Evolutionary conservation across 1,140 invertebrate genomes (phyloP).

Genomic region (Solen grandis): DNA sequence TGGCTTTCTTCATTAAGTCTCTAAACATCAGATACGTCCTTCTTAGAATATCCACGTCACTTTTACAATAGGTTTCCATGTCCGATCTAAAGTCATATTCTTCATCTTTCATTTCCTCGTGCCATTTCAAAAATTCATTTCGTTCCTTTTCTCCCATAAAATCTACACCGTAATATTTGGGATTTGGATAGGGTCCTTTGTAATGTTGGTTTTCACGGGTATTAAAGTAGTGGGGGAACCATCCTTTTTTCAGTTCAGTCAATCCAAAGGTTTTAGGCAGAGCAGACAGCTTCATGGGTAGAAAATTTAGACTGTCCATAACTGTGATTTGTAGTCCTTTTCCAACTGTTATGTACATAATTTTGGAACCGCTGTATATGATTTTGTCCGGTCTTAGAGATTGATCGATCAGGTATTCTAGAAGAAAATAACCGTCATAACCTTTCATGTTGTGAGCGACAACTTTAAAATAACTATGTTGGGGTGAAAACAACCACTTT

Average conservation of each 20-base stretch:
- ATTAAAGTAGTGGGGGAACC: slow-evolving; percentile 46
- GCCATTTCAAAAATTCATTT: slow-evolving; percentile 30
- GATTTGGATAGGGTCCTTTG: slow-evolving; percentile 15
- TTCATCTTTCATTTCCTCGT: slow-evolving; percentile 21
- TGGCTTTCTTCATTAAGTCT: slow-evolving; percentile 32
- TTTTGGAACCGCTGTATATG: slow-evolving; percentile 2
- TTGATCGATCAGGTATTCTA: slow-evolving; percentile 25
- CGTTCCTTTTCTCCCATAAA: slow-evolving; percentile 22
- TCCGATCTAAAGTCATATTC: slow-evolving; percentile 51
- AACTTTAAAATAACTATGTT: slow-evolving; percentile 25
- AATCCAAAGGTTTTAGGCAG: slow-evolving; percentile 42
- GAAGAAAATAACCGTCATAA: slow-evolving; percentile 33
- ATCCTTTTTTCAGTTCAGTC: slow-evolving; percentile 40
- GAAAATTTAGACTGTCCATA: slow-evolving; percentile 37
- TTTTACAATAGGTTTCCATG: slow-evolving; percentile 46
- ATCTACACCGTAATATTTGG: slow-evolving; percentile 11
- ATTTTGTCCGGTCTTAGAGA: neutral
- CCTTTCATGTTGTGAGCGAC: slow-evolving; percentile 38
- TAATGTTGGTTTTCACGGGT: slow-evolving; percentile 36
- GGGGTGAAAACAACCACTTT: slow-evolving; percentile 9
- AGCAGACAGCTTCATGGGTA: slow-evolving; percentile 24
- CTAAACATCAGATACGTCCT: slow-evolving; percentile 51
- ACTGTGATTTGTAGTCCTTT: slow-evolving; percentile 15
- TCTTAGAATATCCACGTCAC: slow-evolving; percentile 42
- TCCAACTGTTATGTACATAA: slow-evolving; percentile 5